These are phyloP conservation scores for Cryptus viduatorius DNA, from an alignment of 2,888 invertebrate genomes.

Conservation along the genomic window DNA sequence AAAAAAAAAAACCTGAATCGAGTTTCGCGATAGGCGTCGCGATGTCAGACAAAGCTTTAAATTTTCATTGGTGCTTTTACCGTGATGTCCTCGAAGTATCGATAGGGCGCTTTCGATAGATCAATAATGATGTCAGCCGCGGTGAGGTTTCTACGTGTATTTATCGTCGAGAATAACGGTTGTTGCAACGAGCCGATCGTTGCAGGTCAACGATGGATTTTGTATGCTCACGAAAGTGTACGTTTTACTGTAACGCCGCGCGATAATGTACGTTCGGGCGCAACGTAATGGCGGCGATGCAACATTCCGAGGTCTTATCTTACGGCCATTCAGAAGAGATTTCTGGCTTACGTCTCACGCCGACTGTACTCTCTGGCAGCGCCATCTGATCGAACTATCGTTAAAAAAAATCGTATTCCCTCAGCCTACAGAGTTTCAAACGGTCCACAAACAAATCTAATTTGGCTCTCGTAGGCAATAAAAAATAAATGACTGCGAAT, in stretches of 20 bases:
- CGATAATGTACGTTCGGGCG: conserved; percentile 29
- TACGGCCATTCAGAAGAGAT: neutral
- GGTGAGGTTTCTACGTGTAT: neutral
- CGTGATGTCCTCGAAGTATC: conserved; percentile 40
- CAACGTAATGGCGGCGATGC: conserved; percentile 21
- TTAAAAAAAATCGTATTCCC: conserved; percentile 4
- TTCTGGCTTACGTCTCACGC: neutral
- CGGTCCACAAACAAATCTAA: neutral
- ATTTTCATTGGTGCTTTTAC: conserved; percentile 40
- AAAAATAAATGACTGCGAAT: neutral
- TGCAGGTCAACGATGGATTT: conserved; percentile 8
- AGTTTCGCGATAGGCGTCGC: neutral
- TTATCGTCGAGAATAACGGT: conserved; percentile 13
- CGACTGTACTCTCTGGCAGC: neutral
- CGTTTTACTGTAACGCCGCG: conserved; percentile 12
- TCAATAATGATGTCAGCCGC: conserved; percentile 54
- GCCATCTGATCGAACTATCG: neutral
- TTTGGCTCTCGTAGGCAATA: neutral
- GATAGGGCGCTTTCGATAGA: conserved; percentile 47
- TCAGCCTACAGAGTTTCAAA: neutral
- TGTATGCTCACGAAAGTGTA: neutral
- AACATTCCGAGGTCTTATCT: conserved; percentile 27
- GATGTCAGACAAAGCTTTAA: conserved; percentile 44
- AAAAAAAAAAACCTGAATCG: too few relatives aligned
- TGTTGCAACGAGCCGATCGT: conserved; percentile 30